Percentiles rank a stretch among this genome's conserved stretches.
Conservation (phyloP, 2,888 invertebrate genomes). For the Xestobium rufovillosum region DNA sequence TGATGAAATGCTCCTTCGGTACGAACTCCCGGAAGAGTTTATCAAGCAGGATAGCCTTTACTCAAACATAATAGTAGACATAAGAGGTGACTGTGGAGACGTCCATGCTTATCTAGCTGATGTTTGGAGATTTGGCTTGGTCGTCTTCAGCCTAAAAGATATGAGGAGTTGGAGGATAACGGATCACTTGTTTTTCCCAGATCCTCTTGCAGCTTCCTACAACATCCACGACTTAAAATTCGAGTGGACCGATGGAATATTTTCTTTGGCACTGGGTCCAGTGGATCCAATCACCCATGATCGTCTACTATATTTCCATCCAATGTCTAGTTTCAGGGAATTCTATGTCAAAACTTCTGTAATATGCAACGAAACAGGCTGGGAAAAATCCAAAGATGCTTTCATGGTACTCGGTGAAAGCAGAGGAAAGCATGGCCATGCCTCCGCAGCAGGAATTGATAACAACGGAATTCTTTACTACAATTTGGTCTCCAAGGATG, state of each 20-base stretch:
- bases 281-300: conserved; percentile 45
- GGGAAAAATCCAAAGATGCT: conserved; percentile 36
- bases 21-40: conserved; percentile 56
- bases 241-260: conserved; percentile 76
- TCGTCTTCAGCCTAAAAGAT: conserved; percentile 46
- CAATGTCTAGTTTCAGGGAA: conserved; percentile 74
- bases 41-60: conserved; percentile 61
- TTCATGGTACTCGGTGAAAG: conserved; percentile 41
- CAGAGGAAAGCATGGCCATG: conserved; percentile 58
- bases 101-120: conserved; percentile 62
- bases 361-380: conserved; percentile 53
- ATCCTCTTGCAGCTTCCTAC: conserved; percentile 66
- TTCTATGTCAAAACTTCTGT: conserved; percentile 64
- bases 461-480: conserved; percentile 67
- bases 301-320: conserved; percentile 66
- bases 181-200: conserved; percentile 64
- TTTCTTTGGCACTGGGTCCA: conserved; percentile 65
- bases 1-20: conserved; percentile 51
- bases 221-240: conserved; percentile 68
- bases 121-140: conserved; percentile 49
- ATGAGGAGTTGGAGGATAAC: conserved; percentile 58
- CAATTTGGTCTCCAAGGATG: conserved; percentile 68
- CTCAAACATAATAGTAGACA: conserved; percentile 59
- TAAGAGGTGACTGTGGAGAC: conserved; percentile 53
- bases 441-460: conserved; percentile 67